phyloP scores from a whole-genome alignment of 2,888 invertebrate genomes.

The Lycia hirtaria region DNA sequence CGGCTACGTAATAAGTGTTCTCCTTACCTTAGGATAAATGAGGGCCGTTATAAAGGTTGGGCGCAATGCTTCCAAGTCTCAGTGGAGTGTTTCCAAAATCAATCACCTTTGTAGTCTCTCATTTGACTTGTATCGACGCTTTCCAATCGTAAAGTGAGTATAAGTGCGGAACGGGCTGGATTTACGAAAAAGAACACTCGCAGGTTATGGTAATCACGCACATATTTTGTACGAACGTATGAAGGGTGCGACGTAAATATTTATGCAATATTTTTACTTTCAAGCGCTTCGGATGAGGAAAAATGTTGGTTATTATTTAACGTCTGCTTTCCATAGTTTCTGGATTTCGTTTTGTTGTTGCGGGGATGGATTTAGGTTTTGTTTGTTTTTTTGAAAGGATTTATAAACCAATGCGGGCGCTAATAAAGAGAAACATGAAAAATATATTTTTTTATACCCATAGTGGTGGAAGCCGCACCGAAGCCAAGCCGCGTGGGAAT shows the following conservation, averaged over 20 bases:
- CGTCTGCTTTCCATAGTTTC: conserved; percentile 21
- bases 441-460: too few species aligned
- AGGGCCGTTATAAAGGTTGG: conserved; percentile 51
- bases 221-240: conserved; percentile 32
- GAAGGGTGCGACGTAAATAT: conserved; percentile 36
- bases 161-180: conserved; percentile 22
- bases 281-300: conserved; percentile 12
- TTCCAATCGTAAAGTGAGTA: conserved; percentile 5
- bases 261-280: conserved; percentile 35
- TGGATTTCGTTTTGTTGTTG: conserved; percentile 8
- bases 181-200: conserved; percentile 37
- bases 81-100: conserved; percentile 49
- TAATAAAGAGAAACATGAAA: not conserved
- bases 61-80: conserved; percentile 52
- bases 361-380: conserved; percentile 6
- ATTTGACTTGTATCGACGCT: conserved; percentile 35
- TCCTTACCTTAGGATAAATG: conserved; percentile 50
- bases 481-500: too few species aligned
- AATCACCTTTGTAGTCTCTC: conserved; percentile 48
- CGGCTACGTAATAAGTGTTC: conserved; percentile 31
- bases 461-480: too few species aligned
- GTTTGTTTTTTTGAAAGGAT: conserved; percentile 3
- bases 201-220: conserved; percentile 35
- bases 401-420: too few species aligned
- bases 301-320: conserved; percentile 21